Evolutionary conservation across 1,140 invertebrate genomes (phyloP).

Genomic region (Ceratosolen solmsi): DNA sequence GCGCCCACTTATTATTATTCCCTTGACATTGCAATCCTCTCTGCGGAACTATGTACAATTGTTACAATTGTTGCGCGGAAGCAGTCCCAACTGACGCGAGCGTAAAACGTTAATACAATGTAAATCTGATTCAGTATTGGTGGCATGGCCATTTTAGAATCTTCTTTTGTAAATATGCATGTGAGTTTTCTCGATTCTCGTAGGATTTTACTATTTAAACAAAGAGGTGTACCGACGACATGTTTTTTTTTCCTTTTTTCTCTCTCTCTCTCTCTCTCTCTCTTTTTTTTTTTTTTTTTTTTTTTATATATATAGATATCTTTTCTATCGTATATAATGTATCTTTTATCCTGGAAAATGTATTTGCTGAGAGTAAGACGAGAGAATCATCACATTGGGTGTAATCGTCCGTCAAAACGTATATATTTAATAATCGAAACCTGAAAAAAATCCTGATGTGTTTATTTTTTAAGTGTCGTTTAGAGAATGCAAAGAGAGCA

Average conservation of each 20-base stretch:
- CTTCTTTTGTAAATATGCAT: slow-evolving; percentile 56
- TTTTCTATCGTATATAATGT: slow-evolving; percentile 55
- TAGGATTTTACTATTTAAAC: slow-evolving; percentile 46
- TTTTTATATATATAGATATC: slow-evolving; percentile 57
- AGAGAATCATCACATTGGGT: slow-evolving; percentile 24
- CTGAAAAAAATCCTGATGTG: slow-evolving; percentile 23
- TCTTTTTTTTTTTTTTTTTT: slow-evolving; percentile 46
- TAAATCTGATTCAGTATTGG: slow-evolving; percentile 52
- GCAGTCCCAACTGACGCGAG: slow-evolving; percentile 16
- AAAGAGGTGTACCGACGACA: slow-evolving; percentile 49
- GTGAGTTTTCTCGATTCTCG: slow-evolving; percentile 40
- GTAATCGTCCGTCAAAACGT: not conserved
- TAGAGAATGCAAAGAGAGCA: slow-evolving; percentile 33
- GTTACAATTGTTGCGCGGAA: slow-evolving; percentile 9
- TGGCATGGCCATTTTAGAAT: slow-evolving; percentile 49
- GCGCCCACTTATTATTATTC: not conserved
- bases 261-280: too few species aligned
- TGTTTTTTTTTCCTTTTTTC: slow-evolving; percentile 53
- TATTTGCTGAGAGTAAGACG: slow-evolving; percentile 46
- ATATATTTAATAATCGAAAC: slow-evolving; percentile 38
- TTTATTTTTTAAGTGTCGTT: slow-evolving; percentile 47
- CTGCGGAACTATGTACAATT: not conserved
- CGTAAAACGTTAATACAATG: not conserved
- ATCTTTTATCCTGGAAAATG: slow-evolving; percentile 41
- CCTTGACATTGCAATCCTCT: not conserved